Percentiles rank a stretch among this genome's conserved stretches.
Conservation (phyloP, 2,113 vertebrate genomes). For the Lophura nycthemera region DNA sequence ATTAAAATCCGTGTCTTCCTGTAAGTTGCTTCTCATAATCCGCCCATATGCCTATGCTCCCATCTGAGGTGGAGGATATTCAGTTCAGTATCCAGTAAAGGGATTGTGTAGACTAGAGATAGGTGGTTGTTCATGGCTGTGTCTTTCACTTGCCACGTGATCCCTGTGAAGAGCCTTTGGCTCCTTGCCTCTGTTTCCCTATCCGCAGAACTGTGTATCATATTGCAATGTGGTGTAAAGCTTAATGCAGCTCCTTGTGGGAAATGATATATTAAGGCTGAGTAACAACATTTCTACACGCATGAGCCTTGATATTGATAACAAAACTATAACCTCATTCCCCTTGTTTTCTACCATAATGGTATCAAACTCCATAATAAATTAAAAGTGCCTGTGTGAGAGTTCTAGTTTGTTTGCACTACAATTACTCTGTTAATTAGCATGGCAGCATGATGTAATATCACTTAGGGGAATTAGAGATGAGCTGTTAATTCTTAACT, state of each 20-base stretch:
- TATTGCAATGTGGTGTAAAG: neutral
- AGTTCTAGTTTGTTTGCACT: neutral
- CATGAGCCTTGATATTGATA: neutral
- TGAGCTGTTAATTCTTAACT: neutral
- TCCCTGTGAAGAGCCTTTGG: neutral
- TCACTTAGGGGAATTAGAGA: neutral
- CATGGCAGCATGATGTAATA: neutral
- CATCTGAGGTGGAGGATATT: neutral
- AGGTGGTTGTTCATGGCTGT: neutral
- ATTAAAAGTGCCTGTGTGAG: neutral
- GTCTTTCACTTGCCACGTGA: neutral
- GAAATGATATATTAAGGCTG: neutral
- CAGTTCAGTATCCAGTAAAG: neutral
- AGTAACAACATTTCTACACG: neutral
- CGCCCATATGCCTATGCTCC: neutral
- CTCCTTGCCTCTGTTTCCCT: neutral
- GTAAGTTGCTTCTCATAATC: neutral
- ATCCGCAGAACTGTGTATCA: neutral
- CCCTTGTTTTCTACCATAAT: neutral
- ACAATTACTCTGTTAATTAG: neutral
- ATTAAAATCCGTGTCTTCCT: slow-evolving; percentile 12
- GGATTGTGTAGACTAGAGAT: neutral
- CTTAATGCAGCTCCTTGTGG: neutral
- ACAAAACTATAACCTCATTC: neutral
- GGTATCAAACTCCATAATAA: neutral